Evolutionary conservation across 2,113 vertebrate species (phyloP).

Genomic region (Oreotrochilus melanogaster): DNA sequence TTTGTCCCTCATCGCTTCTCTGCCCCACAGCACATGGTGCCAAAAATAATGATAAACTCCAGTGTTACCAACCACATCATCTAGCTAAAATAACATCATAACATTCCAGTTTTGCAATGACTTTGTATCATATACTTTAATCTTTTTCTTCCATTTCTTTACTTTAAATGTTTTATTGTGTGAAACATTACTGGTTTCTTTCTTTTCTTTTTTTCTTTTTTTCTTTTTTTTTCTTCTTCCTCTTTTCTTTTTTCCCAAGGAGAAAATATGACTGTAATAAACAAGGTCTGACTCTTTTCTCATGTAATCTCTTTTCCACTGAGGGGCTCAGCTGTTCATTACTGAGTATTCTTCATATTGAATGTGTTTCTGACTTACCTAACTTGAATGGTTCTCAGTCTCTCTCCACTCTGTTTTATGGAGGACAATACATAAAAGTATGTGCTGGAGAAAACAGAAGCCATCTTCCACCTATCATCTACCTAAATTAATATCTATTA

Average conservation of each 20-base stretch:
- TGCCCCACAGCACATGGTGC: neutral
- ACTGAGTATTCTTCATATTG: slow-evolving; percentile 26
- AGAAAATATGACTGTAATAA: slow-evolving; percentile 65
- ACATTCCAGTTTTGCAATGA: neutral
- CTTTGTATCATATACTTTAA: neutral
- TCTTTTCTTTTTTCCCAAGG: neutral
- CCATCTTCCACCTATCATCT: neutral
- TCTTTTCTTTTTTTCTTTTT: rapidly evolving
- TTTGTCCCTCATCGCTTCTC: slow-evolving; percentile 5
- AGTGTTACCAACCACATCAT: neutral
- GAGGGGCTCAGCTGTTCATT: slow-evolving; percentile 44
- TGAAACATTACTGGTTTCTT: neutral
- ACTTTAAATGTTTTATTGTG: slow-evolving; percentile 56
- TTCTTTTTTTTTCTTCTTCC: too few species aligned
- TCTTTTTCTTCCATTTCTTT: neutral
- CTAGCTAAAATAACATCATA: neutral
- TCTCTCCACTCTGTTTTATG: neutral
- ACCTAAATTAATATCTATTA: slow-evolving; percentile 30
- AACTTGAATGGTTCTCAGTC: neutral
- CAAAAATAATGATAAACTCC: slow-evolving; percentile 47
- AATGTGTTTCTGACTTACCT: slow-evolving; percentile 17
- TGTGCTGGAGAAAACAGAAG: neutral
- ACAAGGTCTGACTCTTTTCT: slow-evolving; percentile 26
- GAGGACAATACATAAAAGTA: slow-evolving; percentile 40
- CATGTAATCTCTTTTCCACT: slow-evolving; percentile 48